Evolutionary conservation across 2,113 vertebrate species (phyloP).

Genomic region (Notiomystis cincta): DNA sequence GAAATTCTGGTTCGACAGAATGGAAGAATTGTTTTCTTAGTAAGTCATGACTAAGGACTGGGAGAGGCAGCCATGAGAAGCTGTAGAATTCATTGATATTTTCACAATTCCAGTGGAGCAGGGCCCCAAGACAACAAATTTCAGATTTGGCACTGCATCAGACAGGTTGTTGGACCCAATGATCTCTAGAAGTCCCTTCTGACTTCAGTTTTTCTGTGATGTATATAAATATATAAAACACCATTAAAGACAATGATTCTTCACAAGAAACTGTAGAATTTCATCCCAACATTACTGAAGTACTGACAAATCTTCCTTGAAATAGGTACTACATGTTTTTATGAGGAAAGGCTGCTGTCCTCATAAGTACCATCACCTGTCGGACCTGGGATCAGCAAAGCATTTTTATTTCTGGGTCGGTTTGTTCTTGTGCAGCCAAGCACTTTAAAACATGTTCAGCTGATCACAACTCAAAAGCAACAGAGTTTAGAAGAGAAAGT

Average conservation of each 20-base stretch:
- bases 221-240: background rate
- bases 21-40: background rate
- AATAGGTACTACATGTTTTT: background rate
- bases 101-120: background rate
- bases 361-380: background rate
- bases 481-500: background rate
- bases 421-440: background rate
- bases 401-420: background rate
- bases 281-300: background rate
- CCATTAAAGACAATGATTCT: background rate
- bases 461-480: background rate
- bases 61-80: background rate
- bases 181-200: background rate
- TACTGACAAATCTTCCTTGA: background rate
- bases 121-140: background rate
- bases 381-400: background rate
- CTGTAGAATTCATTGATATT: background rate
- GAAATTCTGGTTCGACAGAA: background rate
- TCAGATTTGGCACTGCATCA: background rate
- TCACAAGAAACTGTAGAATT: background rate
- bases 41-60: background rate
- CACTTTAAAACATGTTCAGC: background rate
- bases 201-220: background rate
- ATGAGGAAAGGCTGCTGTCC: background rate
- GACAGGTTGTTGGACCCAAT: background rate